These are phyloP conservation scores for Blennius ocellaris DNA, from an alignment of 2,113 vertebrate genomes.

Conservation along the genomic window DNA sequence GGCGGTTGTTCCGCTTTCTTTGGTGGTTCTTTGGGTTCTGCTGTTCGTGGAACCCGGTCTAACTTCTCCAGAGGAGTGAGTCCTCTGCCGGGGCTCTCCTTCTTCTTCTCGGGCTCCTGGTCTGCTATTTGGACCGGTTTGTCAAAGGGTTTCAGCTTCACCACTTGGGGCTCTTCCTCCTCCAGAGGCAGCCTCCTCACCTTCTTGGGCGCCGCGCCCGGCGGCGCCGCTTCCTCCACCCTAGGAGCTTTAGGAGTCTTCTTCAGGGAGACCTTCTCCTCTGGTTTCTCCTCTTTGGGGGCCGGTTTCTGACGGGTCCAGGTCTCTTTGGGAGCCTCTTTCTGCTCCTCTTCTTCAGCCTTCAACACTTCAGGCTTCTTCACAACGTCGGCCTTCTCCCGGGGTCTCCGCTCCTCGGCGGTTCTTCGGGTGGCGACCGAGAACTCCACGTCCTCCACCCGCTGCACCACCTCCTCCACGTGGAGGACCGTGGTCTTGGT, in stretches of 20 bases:
- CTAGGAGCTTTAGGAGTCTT: constrained; percentile 67
- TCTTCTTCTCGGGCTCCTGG: constrained; percentile 78
- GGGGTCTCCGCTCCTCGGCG: constrained; percentile 58
- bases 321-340: constrained; percentile 52
- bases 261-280: constrained; percentile 68
- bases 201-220: constrained; percentile 70
- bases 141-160: constrained; percentile 83
- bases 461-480: constrained; percentile 61
- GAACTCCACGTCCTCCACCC: constrained; percentile 76
- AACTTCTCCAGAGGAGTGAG: constrained; percentile 63
- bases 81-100: constrained; percentile 79
- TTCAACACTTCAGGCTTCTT: constrained; percentile 60
- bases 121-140: constrained; percentile 69
- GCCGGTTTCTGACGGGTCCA: constrained; percentile 64
- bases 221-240: constrained; percentile 59
- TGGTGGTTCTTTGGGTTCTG: constrained; percentile 65
- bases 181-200: constrained; percentile 76
- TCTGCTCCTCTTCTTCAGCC: constrained; percentile 49
- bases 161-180: constrained; percentile 72
- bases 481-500: constrained; percentile 57
- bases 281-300: constrained; percentile 62
- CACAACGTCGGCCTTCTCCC: constrained; percentile 55
- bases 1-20: constrained; percentile 65
- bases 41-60: constrained; percentile 61
- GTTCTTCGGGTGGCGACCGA: constrained; percentile 55